Evolutionary conservation across 1,140 invertebrate genomes (phyloP).

Genomic region (Pteromalus puparum): DNA sequence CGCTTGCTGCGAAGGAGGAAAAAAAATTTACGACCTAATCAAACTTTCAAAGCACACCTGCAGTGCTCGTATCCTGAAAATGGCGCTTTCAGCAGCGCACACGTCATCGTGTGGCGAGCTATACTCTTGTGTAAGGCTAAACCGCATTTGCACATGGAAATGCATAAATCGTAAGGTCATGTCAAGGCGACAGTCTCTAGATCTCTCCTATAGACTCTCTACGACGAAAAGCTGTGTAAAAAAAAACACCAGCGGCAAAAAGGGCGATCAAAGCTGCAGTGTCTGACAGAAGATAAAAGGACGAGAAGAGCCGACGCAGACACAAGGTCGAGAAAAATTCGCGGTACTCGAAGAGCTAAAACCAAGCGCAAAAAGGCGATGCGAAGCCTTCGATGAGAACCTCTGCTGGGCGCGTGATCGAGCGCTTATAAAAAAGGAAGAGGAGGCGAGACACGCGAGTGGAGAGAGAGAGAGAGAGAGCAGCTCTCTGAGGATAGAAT

Average conservation of each 20-base stretch:
- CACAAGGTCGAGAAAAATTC: constrained; percentile 33
- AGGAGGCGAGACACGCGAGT: neutral
- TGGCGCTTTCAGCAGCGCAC: too few relatives aligned
- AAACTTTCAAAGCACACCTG: neutral
- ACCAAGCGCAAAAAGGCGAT: constrained; percentile 9
- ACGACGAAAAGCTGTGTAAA: neutral
- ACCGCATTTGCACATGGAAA: constrained; percentile 6
- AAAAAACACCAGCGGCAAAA: neutral
- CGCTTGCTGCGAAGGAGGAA: neutral
- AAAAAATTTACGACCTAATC: neutral
- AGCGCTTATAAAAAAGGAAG: neutral
- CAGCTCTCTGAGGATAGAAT: neutral
- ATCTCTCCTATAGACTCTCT: neutral
- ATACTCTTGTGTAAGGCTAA: constrained; percentile 2
- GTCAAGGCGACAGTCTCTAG: constrained; percentile 17
- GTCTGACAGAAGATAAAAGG: neutral
- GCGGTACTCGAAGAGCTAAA: neutral
- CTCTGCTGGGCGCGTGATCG: neutral
- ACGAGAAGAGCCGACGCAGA: neutral
- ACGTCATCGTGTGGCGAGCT: too few relatives aligned
- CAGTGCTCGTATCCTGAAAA: too few relatives aligned
- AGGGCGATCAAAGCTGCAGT: neutral
- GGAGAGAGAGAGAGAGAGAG: neutral
- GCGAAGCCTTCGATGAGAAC: constrained; percentile 15
- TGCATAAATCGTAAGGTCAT: constrained; percentile 22